Conservation (phyloP, 1,140 invertebrate species). For the Drosophila punjabiensis region DNA sequence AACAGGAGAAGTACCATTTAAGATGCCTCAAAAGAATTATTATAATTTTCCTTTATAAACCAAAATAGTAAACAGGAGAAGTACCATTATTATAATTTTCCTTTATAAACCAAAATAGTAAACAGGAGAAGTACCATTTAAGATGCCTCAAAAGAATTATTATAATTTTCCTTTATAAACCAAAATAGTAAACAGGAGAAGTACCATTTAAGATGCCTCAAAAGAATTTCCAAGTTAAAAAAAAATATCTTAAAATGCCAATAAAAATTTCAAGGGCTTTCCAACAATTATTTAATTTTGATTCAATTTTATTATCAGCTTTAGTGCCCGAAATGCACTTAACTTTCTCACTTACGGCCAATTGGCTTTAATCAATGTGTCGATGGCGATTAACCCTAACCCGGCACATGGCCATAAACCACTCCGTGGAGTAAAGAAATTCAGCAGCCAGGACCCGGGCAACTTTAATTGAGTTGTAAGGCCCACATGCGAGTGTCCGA, state of each 20-base stretch:
- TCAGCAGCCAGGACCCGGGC: constrained; percentile 31
- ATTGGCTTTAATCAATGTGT: constrained; percentile 27
- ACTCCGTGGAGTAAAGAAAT: constrained; percentile 12
- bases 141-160: no score
- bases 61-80: no score
- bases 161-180: background rate
- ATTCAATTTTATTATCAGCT: constrained; percentile 15
- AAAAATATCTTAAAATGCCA: background rate
- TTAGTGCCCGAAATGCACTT: constrained; percentile 16
- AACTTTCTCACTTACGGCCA: constrained; percentile 36
- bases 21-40: no score
- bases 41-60: no score
- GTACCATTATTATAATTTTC: no score
- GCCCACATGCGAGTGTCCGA: constrained; percentile 76
- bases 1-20: no score
- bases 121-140: no score
- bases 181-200: background rate
- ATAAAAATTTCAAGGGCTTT: background rate
- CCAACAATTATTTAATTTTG: constrained; percentile 10
- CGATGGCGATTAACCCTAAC: constrained; percentile 31
- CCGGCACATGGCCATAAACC: constrained; percentile 35
- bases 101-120: no score
- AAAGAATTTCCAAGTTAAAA: background rate
- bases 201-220: background rate
- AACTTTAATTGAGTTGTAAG: constrained; percentile 83